Percentiles rank a stretch among this genome's conserved stretches.
phyloP scores from a whole-genome alignment of 2,888 invertebrate genomes.

The Metacarcinus magister region DNA sequence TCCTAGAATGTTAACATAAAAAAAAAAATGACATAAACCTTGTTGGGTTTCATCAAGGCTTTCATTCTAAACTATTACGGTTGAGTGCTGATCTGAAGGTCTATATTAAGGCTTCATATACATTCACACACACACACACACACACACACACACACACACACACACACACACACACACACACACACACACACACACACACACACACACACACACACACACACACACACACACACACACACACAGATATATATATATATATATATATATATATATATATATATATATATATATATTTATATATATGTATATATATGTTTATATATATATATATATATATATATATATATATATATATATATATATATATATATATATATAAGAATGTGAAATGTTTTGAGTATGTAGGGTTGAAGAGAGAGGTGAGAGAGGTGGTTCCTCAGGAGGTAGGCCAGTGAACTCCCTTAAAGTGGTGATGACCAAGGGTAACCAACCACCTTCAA shows the following conservation, averaged over 20 bases:
- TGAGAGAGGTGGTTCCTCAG: not conserved
- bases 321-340: not conserved
- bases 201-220: not conserved
- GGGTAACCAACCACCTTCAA: not conserved
- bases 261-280: not conserved
- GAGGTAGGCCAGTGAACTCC: not conserved
- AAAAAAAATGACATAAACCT: no score
- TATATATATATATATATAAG: not conserved
- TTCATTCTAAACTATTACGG: no score
- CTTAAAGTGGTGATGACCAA: conserved; percentile 34
- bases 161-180: conserved; percentile 48
- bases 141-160: not conserved
- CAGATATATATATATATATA: not conserved
- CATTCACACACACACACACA: no score
- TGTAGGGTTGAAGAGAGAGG: not conserved
- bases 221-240: no score
- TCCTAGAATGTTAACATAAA: no score
- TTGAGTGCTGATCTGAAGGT: no score
- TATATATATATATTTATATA: not conserved
- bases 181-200: not conserved
- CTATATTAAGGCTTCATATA: no score
- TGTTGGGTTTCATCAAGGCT: no score
- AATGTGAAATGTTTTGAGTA: not conserved
- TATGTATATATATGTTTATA: not conserved
- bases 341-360: conserved; percentile 26